Evolutionary conservation across 1,140 invertebrate species (phyloP).

Genomic region (Zeugodacus cucurbitae): DNA sequence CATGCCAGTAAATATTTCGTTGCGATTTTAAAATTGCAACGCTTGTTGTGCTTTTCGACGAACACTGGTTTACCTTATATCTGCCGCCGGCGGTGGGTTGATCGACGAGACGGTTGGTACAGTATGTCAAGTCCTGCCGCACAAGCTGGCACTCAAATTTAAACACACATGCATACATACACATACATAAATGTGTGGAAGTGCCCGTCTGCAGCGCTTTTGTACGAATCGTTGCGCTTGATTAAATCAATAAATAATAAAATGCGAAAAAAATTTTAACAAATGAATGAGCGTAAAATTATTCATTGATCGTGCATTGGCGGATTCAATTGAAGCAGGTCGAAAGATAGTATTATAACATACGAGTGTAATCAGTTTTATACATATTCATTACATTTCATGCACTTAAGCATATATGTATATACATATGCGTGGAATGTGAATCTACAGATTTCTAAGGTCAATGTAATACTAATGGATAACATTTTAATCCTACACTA

Average conservation of each 20-base stretch:
- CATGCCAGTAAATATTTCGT: background rate
- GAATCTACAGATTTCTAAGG: too few relatives aligned
- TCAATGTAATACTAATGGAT: too few relatives aligned
- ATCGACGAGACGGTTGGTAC: background rate
- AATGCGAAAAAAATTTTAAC: constrained; percentile 7
- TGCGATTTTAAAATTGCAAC: constrained; percentile 15
- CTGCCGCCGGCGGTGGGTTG: background rate
- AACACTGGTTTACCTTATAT: background rate
- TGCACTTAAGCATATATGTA: background rate
- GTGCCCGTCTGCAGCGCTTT: background rate
- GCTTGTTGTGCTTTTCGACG: background rate
- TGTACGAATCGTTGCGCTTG: constrained; percentile 23
- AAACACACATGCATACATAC: background rate
- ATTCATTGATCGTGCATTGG: constrained; percentile 30
- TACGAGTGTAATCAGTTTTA: background rate
- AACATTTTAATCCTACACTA: too few relatives aligned
- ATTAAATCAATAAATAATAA: constrained; percentile 38
- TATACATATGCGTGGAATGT: too few relatives aligned
- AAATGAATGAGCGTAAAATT: constrained; percentile 31
- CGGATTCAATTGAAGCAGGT: background rate
- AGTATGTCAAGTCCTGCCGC: constrained; percentile 12
- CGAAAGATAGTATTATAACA: background rate
- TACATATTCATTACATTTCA: background rate
- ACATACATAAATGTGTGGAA: background rate
- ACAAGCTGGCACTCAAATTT: constrained; percentile 4